A percentile compares a stretch with the other conserved stretches of the same genome.
These are phyloP conservation scores for Paramormyrops hopkinsi DNA, from an alignment of 2,797 vertebrate genomes.

Conservation along the genomic window DNA sequence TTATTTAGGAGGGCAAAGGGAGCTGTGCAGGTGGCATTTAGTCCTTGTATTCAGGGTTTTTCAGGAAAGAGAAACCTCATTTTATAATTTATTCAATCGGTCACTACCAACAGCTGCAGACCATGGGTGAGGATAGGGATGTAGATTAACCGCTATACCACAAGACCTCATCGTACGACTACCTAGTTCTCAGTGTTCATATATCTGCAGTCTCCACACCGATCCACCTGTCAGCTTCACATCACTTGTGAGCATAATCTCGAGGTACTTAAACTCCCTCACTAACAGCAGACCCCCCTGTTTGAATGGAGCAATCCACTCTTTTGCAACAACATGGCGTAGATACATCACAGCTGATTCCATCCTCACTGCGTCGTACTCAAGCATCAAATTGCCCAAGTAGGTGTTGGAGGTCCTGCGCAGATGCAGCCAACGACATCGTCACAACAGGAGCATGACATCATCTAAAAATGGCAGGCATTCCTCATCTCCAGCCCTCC, in stretches of 20 bases:
- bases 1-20: not conserved
- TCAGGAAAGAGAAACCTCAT: not conserved
- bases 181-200: not conserved
- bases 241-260: not conserved
- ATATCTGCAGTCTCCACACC: not conserved
- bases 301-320: not conserved
- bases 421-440: not conserved
- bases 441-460: not conserved
- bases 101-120: not conserved
- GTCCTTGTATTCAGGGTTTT: not conserved
- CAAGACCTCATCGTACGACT: not conserved
- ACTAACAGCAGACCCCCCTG: not conserved
- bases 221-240: not conserved
- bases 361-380: not conserved
- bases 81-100: not conserved
- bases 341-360: not conserved
- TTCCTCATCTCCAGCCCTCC: not conserved
- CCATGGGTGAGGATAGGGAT: not conserved
- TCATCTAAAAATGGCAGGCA: not conserved
- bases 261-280: not conserved
- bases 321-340: not conserved
- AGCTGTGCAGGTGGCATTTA: not conserved
- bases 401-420: not conserved
- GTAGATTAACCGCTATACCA: not conserved
- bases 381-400: not conserved